A percentile compares a stretch with the other conserved stretches of the same genome.
Evolutionary conservation across 1,140 invertebrate species (phyloP).

Genomic region (Philotrypesis tridentata): DNA sequence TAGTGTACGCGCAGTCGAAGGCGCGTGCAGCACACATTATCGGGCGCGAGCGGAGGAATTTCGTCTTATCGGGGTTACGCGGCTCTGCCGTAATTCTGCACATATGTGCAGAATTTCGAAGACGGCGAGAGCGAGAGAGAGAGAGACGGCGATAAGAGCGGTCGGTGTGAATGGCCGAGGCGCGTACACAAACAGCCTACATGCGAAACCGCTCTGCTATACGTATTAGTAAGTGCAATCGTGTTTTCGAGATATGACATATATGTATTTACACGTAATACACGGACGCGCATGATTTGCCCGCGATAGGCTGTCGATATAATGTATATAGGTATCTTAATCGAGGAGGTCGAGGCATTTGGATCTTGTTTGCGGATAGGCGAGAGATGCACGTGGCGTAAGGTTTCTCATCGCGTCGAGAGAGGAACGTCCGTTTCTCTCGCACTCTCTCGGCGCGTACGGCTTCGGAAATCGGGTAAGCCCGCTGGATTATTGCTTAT

Average conservation of each 20-base stretch:
- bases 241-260: background rate
- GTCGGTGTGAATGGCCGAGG: constrained; percentile 23
- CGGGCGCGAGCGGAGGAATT: background rate
- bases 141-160: background rate
- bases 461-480: background rate
- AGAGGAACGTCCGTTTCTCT: too few species aligned
- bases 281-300: too few species aligned
- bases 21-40: constrained; percentile 22
- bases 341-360: constrained; percentile 8
- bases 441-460: background rate
- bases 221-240: background rate
- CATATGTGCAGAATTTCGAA: constrained; percentile 36
- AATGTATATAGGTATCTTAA: too few species aligned
- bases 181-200: constrained; percentile 3
- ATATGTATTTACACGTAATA: too few species aligned
- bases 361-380: background rate
- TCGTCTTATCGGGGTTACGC: constrained; percentile 16
- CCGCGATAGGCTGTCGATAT: background rate
- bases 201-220: background rate
- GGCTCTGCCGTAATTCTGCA: background rate
- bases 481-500: background rate
- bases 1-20: too few species aligned
- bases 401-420: background rate
- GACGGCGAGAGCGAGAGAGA: too few species aligned
- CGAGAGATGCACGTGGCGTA: background rate